Evolutionary conservation across 2,113 vertebrate species (phyloP).

Genomic region (Formicarius rufipectus): DNA sequence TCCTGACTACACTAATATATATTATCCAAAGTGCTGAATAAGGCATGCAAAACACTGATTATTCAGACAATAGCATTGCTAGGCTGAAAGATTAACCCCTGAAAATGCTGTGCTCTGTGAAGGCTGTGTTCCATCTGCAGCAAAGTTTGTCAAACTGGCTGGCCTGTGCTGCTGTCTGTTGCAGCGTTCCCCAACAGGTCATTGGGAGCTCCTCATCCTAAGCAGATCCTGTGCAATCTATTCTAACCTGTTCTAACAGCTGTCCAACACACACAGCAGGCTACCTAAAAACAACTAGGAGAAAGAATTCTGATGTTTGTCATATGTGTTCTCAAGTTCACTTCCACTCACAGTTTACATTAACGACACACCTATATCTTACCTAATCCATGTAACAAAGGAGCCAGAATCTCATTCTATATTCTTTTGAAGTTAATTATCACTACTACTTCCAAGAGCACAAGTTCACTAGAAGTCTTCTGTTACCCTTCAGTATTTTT

Average conservation of each 20-base stretch:
- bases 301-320: neutral
- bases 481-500: neutral
- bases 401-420: neutral
- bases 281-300: neutral
- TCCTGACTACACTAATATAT: fast-evolving
- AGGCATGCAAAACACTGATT: neutral
- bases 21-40: neutral
- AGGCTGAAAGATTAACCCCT: neutral
- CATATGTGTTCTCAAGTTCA: neutral
- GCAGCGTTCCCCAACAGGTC: neutral
- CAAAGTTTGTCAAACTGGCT: neutral
- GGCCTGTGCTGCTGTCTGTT: neutral
- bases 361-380: neutral
- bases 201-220: neutral
- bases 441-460: neutral
- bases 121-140: neutral
- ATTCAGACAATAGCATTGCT: neutral
- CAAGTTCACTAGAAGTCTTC: neutral
- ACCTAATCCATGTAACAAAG: neutral
- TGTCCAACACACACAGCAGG: neutral
- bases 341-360: neutral
- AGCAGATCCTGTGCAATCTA: neutral
- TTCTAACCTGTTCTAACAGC: neutral
- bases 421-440: neutral
- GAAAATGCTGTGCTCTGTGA: neutral